Base-by-base conservation (phyloP, 2,113 vertebrate genomes). In the Syngnathus typhle region DNA sequence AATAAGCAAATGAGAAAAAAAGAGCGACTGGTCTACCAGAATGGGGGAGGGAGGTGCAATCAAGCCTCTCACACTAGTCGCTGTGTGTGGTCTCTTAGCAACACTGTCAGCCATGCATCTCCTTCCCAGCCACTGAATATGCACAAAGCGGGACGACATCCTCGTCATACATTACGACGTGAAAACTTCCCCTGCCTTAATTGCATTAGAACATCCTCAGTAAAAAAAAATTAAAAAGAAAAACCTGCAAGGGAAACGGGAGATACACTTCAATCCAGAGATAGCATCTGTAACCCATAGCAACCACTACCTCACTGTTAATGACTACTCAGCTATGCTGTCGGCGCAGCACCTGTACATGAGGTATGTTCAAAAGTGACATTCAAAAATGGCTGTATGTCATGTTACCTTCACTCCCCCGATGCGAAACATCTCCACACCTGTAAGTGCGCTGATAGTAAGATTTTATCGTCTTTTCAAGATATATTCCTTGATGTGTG, bases 31-130 rank as follows among this genome's bases (percentile, higher is more conserved):
- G 79, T 74, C 80, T 81, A 83, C 71, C 70, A 74, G 88, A 76
- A 88, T 88, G 87, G 85, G 84, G 84, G 83, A 85, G 83, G 86
- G 87, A 87, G 84, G 84, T 87, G 85, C 87, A 86, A 86, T 84
- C 85, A 80, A 87, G 85, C 85, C 86, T 82, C 88, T 86, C 87
- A 90, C 86, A 88, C 84, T 84, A 77, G 87, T 87, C 85, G 79
- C 89, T 87, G 88, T 89, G 87, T 91, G 89, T 88, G 90, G 90
- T 91, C 90, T 91, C 91, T 90, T 91, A 91, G 90, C 90, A 92
- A 92, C 91, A 88, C 88, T 90, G 87, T 88, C 86, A 82, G 80
- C 88, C 80, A 75, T 74, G 84, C 86, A 88, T 89, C 85, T 84
- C 76, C 79, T 80, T 79, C 81, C 80, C 69, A 67, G 82, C 83